Base-by-base conservation (phyloP, 2,797 vertebrate genomes). In the Numenius phaeopus region DNA sequence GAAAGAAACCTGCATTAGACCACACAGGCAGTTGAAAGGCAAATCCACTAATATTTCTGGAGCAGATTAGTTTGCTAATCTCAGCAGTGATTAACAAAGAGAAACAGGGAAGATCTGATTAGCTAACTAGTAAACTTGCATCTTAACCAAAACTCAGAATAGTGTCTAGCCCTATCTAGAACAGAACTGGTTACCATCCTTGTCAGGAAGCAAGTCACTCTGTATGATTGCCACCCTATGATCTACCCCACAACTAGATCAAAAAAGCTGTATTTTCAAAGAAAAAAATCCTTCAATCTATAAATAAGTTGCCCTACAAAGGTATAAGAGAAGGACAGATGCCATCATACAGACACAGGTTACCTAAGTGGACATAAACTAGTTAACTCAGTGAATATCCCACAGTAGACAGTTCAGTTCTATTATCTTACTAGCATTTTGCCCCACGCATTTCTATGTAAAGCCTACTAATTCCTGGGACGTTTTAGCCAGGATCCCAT, bases 31-130 rank as follows among this genome's bases (percentile, higher is more conserved):
- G 78, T 20, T 95, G 42, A 89, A 93, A 94, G 55, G 62, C 42
- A 97, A 91, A 90, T 71, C 61, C n/a, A 15, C 3, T 85, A 88
- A 37, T 89, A 90, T 55, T 91, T 93, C 70, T 87, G 58, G 46
- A 87, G 44, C 18, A 95, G 76, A 87, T 91, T 61, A 95, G 58
- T 54, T 42, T 83, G 54, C 50, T 93, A 85, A 94, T 89, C 62
- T 86, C 82, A 88, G 57, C 40, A 67, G 87, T 55, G 79, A 91
- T 96, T 93, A 97, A 91, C 61, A 66, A 16, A 27, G 39, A 72
- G 55, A 47, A 93, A 81, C 73, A 80, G n/a, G 73, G 46, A 92
- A 94, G 0, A 92, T 49, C 46, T 84, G 58, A 83, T 90, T 82
- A 89, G 44, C 76, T 67, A 87, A 73, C 30, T 23, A 88, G 54